Evolutionary conservation across 2,888 invertebrate genomes (phyloP).

Genomic region (Balanococcus diminutus): DNA sequence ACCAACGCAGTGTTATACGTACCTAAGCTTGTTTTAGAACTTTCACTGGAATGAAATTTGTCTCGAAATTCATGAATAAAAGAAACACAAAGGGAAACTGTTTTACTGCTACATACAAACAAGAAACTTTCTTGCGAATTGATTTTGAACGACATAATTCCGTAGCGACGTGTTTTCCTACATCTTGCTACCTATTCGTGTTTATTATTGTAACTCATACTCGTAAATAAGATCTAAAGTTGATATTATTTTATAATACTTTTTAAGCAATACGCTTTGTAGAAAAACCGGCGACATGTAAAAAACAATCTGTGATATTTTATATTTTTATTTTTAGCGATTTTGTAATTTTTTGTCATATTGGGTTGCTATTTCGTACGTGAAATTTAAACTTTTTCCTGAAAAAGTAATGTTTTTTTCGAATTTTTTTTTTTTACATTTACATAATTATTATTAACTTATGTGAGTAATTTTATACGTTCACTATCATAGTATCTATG

Average conservation of each 20-base stretch:
- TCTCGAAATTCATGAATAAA: conserved; percentile 12
- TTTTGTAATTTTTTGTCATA: not conserved
- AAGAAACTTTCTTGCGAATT: not conserved
- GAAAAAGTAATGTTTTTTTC: not conserved
- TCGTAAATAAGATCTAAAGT: not conserved
- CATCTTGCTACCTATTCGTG: not conserved
- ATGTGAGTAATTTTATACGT: too few species aligned
- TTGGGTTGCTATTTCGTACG: not conserved
- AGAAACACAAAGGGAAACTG: not conserved
- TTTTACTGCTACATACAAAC: not conserved
- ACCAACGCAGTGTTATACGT: not conserved
- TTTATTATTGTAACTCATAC: not conserved
- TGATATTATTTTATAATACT: not conserved
- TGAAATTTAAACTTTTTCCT: not conserved
- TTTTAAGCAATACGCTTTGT: not conserved
- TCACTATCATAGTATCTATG: too few species aligned
- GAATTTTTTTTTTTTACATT: too few species aligned
- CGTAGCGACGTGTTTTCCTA: not conserved
- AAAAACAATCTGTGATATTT: conserved; percentile 36
- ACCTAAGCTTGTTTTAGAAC: not conserved
- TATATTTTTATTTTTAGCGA: conserved; percentile 33
- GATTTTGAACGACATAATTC: not conserved
- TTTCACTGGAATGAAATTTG: not conserved
- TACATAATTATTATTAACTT: too few species aligned
- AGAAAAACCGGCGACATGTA: not conserved